Conservation (phyloP, 1,140 invertebrate genomes). For the Papilio machaon region DNA sequence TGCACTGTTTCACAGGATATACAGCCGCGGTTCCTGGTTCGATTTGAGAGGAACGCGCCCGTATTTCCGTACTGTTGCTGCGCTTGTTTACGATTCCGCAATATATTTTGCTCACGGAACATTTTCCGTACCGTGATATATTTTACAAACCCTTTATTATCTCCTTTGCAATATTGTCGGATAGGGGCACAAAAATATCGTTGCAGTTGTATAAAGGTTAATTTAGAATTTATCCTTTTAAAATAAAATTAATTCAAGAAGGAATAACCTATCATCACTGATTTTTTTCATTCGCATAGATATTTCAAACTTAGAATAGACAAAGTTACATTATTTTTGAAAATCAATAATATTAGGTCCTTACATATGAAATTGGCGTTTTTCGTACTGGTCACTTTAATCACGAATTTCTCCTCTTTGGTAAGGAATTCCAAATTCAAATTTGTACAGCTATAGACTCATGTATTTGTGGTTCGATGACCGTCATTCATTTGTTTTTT, state of each 20-base stretch:
- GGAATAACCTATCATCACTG: no score
- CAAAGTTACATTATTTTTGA: no score
- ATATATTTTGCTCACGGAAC: constrained; percentile 35
- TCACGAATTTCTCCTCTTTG: no score
- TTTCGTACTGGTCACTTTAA: no score
- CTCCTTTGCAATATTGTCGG: constrained; percentile 23
- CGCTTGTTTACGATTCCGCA: constrained; percentile 20
- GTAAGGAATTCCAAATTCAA: no score
- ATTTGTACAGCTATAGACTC: no score
- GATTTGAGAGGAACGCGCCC: constrained; percentile 19
- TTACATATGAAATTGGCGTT: no score
- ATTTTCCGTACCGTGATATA: constrained; percentile 34
- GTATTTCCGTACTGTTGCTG: constrained; percentile 5
- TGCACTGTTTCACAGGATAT: neutral
- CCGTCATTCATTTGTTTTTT: no score
- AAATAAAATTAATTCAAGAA: neutral
- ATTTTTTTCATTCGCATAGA: no score
- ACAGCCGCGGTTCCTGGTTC: constrained; percentile 12
- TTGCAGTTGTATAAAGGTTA: neutral
- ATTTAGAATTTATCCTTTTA: neutral
- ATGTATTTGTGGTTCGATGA: no score
- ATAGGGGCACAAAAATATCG: constrained; percentile 10
- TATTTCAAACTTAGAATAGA: no score
- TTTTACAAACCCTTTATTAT: constrained; percentile 20
- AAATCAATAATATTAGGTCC: no score